Percentiles rank a stretch among this genome's conserved stretches.
phyloP scores from a whole-genome alignment of 2,888 invertebrate genomes.

The Dusona sp. region DNA sequence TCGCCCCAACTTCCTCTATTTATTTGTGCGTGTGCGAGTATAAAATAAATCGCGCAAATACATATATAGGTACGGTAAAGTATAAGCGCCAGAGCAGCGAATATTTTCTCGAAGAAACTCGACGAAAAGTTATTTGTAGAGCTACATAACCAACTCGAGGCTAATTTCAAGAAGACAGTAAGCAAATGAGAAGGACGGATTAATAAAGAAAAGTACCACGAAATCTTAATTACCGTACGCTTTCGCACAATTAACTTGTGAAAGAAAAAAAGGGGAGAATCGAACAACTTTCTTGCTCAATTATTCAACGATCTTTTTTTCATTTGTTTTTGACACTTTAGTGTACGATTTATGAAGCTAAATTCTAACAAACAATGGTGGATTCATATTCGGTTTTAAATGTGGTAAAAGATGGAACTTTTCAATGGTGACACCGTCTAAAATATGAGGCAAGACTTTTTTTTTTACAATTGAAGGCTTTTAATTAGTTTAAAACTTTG shows the following conservation, averaged over 20 bases:
- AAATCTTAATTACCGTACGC: neutral
- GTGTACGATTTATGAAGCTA: neutral
- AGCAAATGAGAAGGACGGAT: neutral
- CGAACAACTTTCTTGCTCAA: neutral
- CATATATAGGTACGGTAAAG: neutral
- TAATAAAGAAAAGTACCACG: conserved; percentile 4
- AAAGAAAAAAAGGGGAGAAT: neutral
- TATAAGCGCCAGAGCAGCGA: neutral
- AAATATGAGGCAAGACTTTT: neutral
- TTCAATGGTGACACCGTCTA: neutral
- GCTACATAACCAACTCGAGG: neutral
- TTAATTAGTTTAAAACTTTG: neutral
- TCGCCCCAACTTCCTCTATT: neutral
- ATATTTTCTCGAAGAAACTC: neutral
- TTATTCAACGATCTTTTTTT: neutral
- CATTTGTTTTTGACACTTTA: neutral
- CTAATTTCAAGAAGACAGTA: conserved; percentile 6
- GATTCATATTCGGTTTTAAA: neutral
- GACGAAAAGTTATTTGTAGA: conserved; percentile 3
- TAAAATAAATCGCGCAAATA: neutral
- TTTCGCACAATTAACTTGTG: neutral
- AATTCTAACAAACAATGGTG: neutral
- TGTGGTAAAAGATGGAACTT: neutral
- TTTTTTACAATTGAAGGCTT: neutral
- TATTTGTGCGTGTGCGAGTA: neutral